Percentiles rank a stretch among this genome's conserved stretches.
phyloP scores from a whole-genome alignment of 2,888 invertebrate genomes.

The Acleris literana region DNA sequence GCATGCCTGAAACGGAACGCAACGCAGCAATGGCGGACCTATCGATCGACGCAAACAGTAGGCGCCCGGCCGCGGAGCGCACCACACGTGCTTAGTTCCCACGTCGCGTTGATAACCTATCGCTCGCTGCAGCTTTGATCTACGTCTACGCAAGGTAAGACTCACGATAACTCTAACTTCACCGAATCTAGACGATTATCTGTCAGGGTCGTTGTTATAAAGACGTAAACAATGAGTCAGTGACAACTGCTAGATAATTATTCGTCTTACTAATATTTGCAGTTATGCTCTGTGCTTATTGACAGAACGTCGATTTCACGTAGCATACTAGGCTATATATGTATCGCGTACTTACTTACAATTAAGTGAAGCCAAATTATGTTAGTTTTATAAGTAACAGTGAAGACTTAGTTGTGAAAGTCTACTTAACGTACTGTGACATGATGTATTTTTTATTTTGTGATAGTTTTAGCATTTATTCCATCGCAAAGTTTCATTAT shows the following conservation, averaged over 20 bases:
- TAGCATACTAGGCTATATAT: slow-evolving; percentile 9
- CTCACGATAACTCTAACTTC: slow-evolving; percentile 15
- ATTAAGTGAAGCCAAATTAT: slow-evolving; percentile 17
- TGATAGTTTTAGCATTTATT: too few relatives aligned
- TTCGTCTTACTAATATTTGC: slow-evolving; percentile 39
- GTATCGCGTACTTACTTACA: slow-evolving; percentile 11
- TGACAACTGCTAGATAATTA: slow-evolving; percentile 8
- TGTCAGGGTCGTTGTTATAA: slow-evolving; percentile 22
- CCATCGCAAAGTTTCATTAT: too few relatives aligned
- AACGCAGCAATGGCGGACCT: slow-evolving; percentile 68
- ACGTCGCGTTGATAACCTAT: slow-evolving; percentile 43
- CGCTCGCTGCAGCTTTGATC: slow-evolving; percentile 31
- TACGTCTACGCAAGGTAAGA: slow-evolving; percentile 32
- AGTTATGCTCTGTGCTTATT: slow-evolving; percentile 38
- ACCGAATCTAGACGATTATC: background rate
- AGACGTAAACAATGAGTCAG: slow-evolving; percentile 27
- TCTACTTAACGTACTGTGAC: too few relatives aligned
- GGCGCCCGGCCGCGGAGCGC: slow-evolving; percentile 71
- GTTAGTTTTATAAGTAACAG: slow-evolving; percentile 12
- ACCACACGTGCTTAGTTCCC: slow-evolving; percentile 54
- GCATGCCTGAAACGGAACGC: slow-evolving; percentile 67
- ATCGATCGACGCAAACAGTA: slow-evolving; percentile 79
- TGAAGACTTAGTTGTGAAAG: slow-evolving; percentile 4
- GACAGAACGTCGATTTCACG: slow-evolving; percentile 25
- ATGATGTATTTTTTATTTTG: too few relatives aligned